These are phyloP conservation scores for Petrophora chlorosata DNA, from an alignment of 2,888 invertebrate species.

Conservation along the genomic window DNA sequence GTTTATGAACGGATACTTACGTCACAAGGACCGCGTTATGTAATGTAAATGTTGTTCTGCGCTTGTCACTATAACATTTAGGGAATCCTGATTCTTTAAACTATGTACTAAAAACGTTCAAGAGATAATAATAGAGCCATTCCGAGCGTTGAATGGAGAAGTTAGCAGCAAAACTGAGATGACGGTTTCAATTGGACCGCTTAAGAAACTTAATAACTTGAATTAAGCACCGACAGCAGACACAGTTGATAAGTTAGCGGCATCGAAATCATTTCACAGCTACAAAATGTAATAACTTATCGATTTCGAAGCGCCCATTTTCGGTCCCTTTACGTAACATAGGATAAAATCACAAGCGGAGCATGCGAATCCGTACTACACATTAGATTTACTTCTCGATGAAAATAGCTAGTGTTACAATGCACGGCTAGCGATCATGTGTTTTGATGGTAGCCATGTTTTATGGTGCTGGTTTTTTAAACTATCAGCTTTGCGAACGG, in stretches of 20 bases:
- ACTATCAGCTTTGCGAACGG: constrained; percentile 52
- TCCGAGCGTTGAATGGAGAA: background rate
- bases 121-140: too few species aligned
- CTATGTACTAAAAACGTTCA: too few species aligned
- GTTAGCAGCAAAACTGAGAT: background rate
- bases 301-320: constrained; percentile 57
- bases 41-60: constrained; percentile 51
- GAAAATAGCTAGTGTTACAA: constrained; percentile 56
- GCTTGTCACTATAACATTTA: constrained; percentile 20
- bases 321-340: constrained; percentile 68
- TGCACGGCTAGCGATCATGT: constrained; percentile 64
- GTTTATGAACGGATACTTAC: constrained; percentile 52
- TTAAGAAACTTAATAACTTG: constrained; percentile 4
- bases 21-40: constrained; percentile 71
- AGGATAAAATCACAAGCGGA: constrained; percentile 41
- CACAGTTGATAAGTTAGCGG: constrained; percentile 4
- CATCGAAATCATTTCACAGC: constrained; percentile 20
- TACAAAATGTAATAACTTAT: constrained; percentile 57
- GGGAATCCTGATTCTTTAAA: too few species aligned
- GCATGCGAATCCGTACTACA: constrained; percentile 28
- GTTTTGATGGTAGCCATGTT: constrained; percentile 66
- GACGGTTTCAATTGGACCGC: background rate
- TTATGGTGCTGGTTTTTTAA: constrained; percentile 54
- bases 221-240: constrained; percentile 16
- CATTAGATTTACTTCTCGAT: constrained; percentile 24